These are phyloP conservation scores for Meteorus cinctellus DNA, from an alignment of 2,888 invertebrate genomes.

Conservation along the genomic window DNA sequence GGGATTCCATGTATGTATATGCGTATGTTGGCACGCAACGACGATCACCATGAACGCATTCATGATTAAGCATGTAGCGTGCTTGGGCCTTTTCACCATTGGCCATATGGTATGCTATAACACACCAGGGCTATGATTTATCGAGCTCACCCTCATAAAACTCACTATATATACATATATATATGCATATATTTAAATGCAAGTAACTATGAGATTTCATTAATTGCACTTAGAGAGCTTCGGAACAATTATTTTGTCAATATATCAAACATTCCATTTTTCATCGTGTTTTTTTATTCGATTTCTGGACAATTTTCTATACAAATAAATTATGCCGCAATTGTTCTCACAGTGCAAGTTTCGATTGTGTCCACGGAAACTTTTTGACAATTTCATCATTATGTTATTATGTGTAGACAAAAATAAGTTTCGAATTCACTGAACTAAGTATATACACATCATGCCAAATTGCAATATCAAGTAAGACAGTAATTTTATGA, in stretches of 20 bases:
- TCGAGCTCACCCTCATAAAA: conserved; percentile 49
- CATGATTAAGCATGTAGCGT: conserved; percentile 46
- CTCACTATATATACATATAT: neutral
- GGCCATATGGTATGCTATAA: conserved; percentile 60
- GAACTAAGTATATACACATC: neutral
- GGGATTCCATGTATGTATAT: conserved; percentile 20
- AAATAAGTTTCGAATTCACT: neutral
- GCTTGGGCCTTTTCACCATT: conserved; percentile 56
- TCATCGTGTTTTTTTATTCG: too few relatives aligned
- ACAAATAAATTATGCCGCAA: neutral
- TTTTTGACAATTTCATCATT: neutral
- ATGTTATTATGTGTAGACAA: neutral
- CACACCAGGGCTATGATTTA: conserved; percentile 61
- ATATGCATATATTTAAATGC: neutral
- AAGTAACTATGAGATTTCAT: conserved; percentile 11
- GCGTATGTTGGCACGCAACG: conserved; percentile 44
- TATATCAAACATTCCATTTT: neutral
- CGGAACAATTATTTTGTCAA: neutral
- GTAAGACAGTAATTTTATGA: neutral
- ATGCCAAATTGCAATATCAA: neutral
- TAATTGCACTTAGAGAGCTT: neutral
- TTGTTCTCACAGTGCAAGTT: neutral
- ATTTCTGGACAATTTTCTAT: neutral
- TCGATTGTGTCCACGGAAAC: neutral
- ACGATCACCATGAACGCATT: conserved; percentile 52